phyloP scores from a whole-genome alignment of 2,113 vertebrate genomes.

The Gallinago undulata region DNA sequence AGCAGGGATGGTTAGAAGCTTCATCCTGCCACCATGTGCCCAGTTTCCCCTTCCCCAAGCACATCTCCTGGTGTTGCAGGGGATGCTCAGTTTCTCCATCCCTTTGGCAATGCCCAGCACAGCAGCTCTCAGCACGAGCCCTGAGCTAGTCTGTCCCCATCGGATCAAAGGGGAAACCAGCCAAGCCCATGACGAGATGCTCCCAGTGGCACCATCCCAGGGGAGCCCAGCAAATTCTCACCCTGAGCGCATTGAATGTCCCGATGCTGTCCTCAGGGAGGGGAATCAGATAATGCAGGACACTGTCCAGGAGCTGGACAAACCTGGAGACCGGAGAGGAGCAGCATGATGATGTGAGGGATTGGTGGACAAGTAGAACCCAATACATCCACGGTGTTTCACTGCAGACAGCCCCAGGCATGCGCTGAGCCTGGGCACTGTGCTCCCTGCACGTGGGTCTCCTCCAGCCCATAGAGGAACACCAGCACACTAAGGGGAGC shows the following conservation, averaged over 20 bases:
- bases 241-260: slow-evolving; percentile 92
- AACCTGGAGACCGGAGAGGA: slow-evolving; percentile 77
- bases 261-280: slow-evolving; percentile 87
- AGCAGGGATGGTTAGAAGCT: not conserved
- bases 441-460: not conserved
- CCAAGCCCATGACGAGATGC: accelerated
- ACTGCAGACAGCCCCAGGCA: not conserved
- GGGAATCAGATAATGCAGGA: slow-evolving; percentile 87
- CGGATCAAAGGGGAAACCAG: not conserved
- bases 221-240: slow-evolving; percentile 24
- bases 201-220: not conserved
- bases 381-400: accelerated
- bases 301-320: slow-evolving; percentile 86
- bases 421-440: accelerated
- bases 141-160: not conserved
- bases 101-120: not conserved
- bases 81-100: not conserved
- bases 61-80: accelerated
- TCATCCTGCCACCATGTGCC: accelerated
- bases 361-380: accelerated
- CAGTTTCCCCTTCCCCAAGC: not conserved
- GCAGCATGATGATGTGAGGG: not conserved
- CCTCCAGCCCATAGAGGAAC: not conserved
- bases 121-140: not conserved
- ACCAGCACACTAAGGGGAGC: not conserved